phyloP scores from a whole-genome alignment of 2,113 vertebrate genomes.

The Noturus placidus region DNA sequence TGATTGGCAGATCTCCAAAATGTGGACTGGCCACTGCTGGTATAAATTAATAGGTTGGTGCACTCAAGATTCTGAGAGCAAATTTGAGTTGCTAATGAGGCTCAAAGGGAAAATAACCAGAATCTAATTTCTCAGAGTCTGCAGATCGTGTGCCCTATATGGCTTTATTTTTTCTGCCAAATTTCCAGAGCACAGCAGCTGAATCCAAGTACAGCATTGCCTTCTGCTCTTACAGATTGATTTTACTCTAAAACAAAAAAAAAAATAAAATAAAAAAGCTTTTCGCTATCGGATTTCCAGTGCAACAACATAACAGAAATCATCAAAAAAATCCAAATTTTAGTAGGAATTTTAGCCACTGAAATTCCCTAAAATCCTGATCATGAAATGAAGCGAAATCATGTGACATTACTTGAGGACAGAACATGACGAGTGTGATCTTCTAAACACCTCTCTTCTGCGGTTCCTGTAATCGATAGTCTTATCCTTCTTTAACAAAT shows the following conservation, averaged over 20 bases:
- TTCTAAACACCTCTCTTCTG: slow-evolving; percentile 27
- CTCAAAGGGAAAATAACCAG: background rate
- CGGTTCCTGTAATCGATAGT: slow-evolving; percentile 32
- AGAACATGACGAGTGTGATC: slow-evolving; percentile 11
- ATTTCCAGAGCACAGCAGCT: background rate
- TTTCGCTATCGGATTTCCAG: background rate
- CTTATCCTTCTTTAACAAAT: slow-evolving; percentile 36
- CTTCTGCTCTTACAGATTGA: background rate
- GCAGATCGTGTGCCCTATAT: background rate
- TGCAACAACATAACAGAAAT: background rate
- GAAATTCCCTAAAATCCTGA: background rate
- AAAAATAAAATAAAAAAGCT: background rate
- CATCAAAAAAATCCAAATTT: background rate
- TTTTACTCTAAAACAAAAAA: background rate
- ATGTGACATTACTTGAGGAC: background rate
- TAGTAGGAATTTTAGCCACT: background rate
- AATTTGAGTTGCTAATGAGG: slow-evolving; percentile 18
- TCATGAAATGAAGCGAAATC: background rate
- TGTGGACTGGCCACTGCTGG: background rate
- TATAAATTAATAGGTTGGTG: background rate
- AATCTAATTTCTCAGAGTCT: background rate
- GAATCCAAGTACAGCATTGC: background rate
- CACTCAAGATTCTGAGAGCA: background rate
- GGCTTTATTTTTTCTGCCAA: background rate
- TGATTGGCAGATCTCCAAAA: slow-evolving; percentile 26